phyloP scores from a whole-genome alignment of 1,140 invertebrate genomes.

The Pseudomyrmex cubaensis region DNA sequence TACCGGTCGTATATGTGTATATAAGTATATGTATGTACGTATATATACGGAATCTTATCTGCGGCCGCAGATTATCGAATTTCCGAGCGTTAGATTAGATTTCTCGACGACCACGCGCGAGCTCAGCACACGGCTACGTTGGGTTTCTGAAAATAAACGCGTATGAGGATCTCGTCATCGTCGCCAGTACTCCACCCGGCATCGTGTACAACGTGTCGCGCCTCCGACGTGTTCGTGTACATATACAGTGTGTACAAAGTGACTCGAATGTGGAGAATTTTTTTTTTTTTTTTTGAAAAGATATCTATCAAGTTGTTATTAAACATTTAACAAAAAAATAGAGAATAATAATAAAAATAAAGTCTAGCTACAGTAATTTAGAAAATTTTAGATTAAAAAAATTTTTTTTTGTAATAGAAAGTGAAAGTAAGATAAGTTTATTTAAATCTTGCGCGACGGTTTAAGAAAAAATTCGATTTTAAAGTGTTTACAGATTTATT shows the following conservation, averaged over 20 bases:
- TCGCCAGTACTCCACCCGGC: slow-evolving; percentile 62
- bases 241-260: not conserved
- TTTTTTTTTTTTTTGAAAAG: not conserved
- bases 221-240: slow-evolving; percentile 22
- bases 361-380: too few species aligned
- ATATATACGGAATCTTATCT: slow-evolving; percentile 64
- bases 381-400: not conserved
- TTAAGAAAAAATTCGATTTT: too few species aligned
- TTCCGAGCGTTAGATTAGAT: slow-evolving; percentile 71
- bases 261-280: not conserved
- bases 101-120: slow-evolving; percentile 52
- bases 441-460: not conserved
- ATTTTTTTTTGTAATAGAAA: not conserved
- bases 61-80: slow-evolving; percentile 64
- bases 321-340: not conserved
- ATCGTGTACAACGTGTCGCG: slow-evolving; percentile 32
- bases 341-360: not conserved
- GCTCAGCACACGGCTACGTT: not conserved
- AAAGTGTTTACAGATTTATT: too few species aligned
- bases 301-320: slow-evolving; percentile 4
- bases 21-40: too few species aligned
- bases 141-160: slow-evolving; percentile 72
- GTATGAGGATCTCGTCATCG: slow-evolving; percentile 54
- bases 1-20: not conserved
- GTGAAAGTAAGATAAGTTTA: too few species aligned